Percentiles rank a stretch among this genome's conserved stretches.
phyloP scores from a whole-genome alignment of 2,888 invertebrate genomes.

The Patella caerulea region DNA sequence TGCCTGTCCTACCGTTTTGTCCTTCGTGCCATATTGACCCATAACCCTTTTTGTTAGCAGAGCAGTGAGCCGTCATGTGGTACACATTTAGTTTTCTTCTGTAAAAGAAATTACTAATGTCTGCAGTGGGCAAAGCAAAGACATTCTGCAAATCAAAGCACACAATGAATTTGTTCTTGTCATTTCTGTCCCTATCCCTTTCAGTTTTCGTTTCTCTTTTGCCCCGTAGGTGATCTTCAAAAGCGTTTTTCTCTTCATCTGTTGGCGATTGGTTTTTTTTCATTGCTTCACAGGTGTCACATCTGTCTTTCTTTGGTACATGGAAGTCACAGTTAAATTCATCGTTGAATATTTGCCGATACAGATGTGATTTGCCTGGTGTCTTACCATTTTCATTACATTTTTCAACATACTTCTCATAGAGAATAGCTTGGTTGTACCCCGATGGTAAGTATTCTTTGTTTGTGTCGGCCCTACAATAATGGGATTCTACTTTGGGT shows the following conservation, averaged over 20 bases:
- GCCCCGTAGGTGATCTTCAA: neutral
- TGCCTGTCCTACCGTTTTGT: conserved; percentile 10
- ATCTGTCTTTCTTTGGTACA: conserved; percentile 21
- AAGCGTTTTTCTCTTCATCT: neutral
- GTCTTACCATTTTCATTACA: conserved; percentile 17
- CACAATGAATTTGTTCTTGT: neutral
- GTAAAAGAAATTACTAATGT: conserved; percentile 14
- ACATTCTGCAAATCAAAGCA: conserved; percentile 26
- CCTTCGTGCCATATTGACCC: conserved; percentile 13
- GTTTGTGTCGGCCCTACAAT: conserved; percentile 21
- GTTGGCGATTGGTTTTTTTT: conserved; percentile 4
- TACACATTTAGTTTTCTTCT: conserved; percentile 3
- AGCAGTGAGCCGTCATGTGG: conserved; percentile 21
- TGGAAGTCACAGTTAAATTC: conserved; percentile 27
- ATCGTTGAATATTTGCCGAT: conserved; percentile 27
- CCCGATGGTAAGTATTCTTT: conserved; percentile 1
- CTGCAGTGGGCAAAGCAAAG: conserved; percentile 6
- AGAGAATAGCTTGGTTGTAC: neutral
- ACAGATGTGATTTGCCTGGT: conserved; percentile 26
- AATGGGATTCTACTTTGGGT: conserved; percentile 21
- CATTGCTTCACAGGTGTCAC: conserved; percentile 24
- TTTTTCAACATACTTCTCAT: conserved; percentile 20
- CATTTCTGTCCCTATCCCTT: neutral
- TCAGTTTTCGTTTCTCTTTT: neutral
- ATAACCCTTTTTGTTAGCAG: conserved; percentile 5